Base-by-base conservation (phyloP, 2,888 invertebrate genomes). In the Schizaphis graminum region DNA sequence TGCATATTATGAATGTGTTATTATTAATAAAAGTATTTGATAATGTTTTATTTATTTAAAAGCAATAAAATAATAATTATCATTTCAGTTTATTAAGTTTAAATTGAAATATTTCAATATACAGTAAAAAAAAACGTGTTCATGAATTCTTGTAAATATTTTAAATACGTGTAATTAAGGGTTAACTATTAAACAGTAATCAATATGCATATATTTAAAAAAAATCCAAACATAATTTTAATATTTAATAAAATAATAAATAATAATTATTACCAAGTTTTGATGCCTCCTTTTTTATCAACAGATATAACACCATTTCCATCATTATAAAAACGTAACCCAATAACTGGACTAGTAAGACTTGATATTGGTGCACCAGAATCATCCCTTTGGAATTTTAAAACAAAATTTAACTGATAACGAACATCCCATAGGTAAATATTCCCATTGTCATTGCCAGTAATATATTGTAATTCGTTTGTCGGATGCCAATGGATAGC, bases 351-450 rank as follows among this genome's bases (percentile, higher is more conserved):
- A 67, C n/a, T 5, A 61, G 5, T 1, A 86, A 91, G 94, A 24
- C 94, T 91, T 4, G 49, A 24, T 41, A 49, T 2, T 21, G 16
- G 0, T 49, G 49, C 49, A 53, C 53, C 21, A 53, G 84, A 57
- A 41, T 28, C 28, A 35, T 90, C 28, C 24, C 61, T 3, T 8
- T 49, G 35, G n/a, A 53, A 91, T 61, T 94, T 94, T 21, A 61
- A 44, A 86, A 94, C 16, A 86, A 3, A n/a, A 5, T 91, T 24
- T 44, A 67, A 87, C 53, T 91, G 91, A 87, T 44, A 91, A 41
- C 94, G 94, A 61, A 41, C 24, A 53, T 94, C 94, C 94, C 94
- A 94, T 24, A 94, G 26, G 21, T 1, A 87, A 35, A 94, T 91
- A 28, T 94, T 91, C 85, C 93, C 93, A 41, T 49, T 91, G 11